Evolutionary conservation across 2,797 vertebrate species (phyloP), one percentile per base, ranked within the genome.

Genomic region (Gastrophryne carolinensis): DNA sequence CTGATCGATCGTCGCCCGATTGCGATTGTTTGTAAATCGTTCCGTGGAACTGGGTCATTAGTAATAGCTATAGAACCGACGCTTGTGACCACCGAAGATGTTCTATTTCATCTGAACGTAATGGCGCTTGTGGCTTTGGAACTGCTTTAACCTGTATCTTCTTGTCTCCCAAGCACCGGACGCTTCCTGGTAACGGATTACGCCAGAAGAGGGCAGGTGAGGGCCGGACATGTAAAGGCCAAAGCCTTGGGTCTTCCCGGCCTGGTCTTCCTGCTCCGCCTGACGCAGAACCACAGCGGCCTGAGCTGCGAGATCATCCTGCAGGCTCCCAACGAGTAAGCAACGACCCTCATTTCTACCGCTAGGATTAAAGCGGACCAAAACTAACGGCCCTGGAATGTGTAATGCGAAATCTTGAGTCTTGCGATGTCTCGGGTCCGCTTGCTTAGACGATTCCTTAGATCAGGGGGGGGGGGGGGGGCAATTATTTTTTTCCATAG

Each of bases 151-250:
- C 30, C 11, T 39, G 12, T 39, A 39, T 9, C 23, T 15, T 34
- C 26, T 70, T 11, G 57, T 1, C 52, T 17, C 50, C 1, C 17
- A 79, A 94, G 93, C 67, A 85, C 87, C 15, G 82, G 86, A 21
- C 77, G 79, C 26, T 94, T 92, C 79, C 75, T 47, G 0, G 92
- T 93, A 39, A 47, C 82, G 57, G 90, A 93, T 72, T 84, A 93
- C 2, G 86, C 89, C 3, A 30, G 27, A 63, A 87, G 88, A 6
- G 53, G 54, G 41, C 82, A 87, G 0, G 87, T 93, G 37, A 82
- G 67, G n/a, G 66, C 84, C 0, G 82, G 87, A 73, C 72, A 74
- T 3, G 62, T 93, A 34, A 88, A 86, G 35, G 80, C 85, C 0
- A 72, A 86, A 13, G 26, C 74, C 19, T 78, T 89, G 49, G 83